Evolutionary conservation across 2,888 invertebrate genomes (phyloP).

Genomic region (Lasioglossum malachurum): DNA sequence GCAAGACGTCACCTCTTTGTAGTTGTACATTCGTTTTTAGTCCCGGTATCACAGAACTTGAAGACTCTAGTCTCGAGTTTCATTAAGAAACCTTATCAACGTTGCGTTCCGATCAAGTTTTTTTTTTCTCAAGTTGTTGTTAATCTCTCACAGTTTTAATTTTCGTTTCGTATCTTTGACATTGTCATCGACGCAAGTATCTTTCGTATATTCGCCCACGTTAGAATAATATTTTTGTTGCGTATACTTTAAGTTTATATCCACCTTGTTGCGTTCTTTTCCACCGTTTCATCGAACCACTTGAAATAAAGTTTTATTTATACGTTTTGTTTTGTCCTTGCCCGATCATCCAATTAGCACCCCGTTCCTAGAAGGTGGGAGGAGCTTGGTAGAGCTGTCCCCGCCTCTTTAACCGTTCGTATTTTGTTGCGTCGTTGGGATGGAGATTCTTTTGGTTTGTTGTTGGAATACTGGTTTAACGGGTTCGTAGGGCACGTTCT

Average conservation of each 20-base stretch:
- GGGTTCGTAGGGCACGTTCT: conserved; percentile 80
- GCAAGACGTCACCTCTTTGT: conserved; percentile 46
- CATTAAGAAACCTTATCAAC: not conserved
- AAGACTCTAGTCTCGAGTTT: not conserved
- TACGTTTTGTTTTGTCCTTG: not conserved
- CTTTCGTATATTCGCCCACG: not conserved
- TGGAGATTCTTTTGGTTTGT: not conserved
- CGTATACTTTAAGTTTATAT: conserved; percentile 1
- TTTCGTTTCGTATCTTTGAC: not conserved
- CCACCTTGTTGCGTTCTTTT: not conserved
- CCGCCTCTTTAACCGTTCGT: not conserved
- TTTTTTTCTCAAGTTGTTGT: not conserved
- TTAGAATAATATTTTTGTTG: not conserved
- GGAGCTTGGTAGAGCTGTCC: not conserved
- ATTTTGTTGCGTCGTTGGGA: not conserved
- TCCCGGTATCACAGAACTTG: not conserved
- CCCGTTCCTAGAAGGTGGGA: not conserved
- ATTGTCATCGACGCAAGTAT: not conserved
- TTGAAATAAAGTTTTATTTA: conserved; percentile 5
- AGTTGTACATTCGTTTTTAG: not conserved
- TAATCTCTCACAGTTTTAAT: not conserved
- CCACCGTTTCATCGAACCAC: not conserved
- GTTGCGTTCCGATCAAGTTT: not conserved
- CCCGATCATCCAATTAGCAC: not conserved
- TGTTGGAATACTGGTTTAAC: not conserved